Evolutionary conservation across 1,140 invertebrate species (phyloP), one percentile per base, ranked within the genome.

Genomic region (Himalopsyche phryganea): DNA sequence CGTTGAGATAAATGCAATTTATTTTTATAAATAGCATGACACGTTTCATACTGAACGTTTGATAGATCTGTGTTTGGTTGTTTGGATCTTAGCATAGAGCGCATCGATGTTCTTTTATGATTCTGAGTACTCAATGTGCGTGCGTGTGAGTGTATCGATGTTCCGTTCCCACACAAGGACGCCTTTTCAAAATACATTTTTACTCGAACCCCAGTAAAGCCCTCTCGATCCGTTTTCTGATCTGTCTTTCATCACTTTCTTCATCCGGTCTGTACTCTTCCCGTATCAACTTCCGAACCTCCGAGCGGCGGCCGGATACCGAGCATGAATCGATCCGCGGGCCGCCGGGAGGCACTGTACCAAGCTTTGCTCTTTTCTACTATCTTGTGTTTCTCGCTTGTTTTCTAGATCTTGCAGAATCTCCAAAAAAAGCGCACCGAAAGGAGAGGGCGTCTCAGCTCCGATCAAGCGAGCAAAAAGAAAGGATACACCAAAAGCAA

Each of bases 381-480:
- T 83, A 83, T 80, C 79, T 82, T 80, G 80, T 83, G 79, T 82
- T 83, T 81, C 85, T 87, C 85, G 85, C 85, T 87, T 85, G 82
- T 82, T 88, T 89, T 89, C 87, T 92, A 93, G 91, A 92, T 92
- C 88, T 91, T 93, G 88, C 90, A 92, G 90, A 92, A 91, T 86
- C 89, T 92, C 83, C 89, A 91, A 90, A 92, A 92, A 92, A 92
- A 92, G 86, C 89, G 89, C 87, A 91, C 90, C 83, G 90, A 92
- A 86, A 85, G 90, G 83, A 87, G 89, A 85, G 89, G 89, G 83
- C 87, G 90, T 81, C 88, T 90, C 84, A 87, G 86, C 85, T 89
- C 87, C 80, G 87, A 89, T 77, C 83, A 84, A 85, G 85, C 87
- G 85, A 85, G 84, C 85, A 90, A 90, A 90, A 90, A 90, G 87